phyloP scores from a whole-genome alignment of 1,140 invertebrate species.

The Heliconius eleuchia region DNA sequence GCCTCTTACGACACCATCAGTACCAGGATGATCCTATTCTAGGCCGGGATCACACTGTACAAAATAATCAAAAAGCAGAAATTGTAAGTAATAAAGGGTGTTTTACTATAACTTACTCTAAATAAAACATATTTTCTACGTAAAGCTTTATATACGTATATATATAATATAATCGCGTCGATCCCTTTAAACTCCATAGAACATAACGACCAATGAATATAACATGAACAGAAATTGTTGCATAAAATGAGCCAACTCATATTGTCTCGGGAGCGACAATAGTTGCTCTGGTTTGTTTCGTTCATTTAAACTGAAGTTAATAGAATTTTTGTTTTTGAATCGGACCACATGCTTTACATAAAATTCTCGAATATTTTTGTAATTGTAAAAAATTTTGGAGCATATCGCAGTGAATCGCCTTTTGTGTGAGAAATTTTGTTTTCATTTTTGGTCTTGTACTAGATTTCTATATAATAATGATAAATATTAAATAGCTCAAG shows the following conservation, averaged over 20 bases:
- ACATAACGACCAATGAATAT: slow-evolving; percentile 41
- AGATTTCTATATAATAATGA: not conserved
- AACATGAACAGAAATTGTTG: slow-evolving; percentile 48
- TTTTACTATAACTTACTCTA: too few relatives aligned
- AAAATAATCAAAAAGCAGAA: too few relatives aligned
- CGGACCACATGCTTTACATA: not conserved
- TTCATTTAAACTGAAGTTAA: slow-evolving; percentile 36
- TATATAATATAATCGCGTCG: not conserved
- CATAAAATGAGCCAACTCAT: slow-evolving; percentile 39
- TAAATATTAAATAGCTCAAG: too few relatives aligned
- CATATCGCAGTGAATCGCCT: not conserved
- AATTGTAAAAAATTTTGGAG: not conserved
- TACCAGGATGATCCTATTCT: too few relatives aligned
- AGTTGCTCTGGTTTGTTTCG: slow-evolving; percentile 46
- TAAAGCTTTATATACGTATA: not conserved
- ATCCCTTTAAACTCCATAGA: slow-evolving; percentile 1
- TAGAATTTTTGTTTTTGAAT: slow-evolving; percentile 38
- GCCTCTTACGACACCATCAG: too few relatives aligned
- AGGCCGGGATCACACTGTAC: too few relatives aligned
- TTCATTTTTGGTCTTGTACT: not conserved
- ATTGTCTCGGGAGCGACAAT: slow-evolving; percentile 49
- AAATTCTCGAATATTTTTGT: not conserved
- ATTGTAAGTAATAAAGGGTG: too few relatives aligned
- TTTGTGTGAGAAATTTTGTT: not conserved
- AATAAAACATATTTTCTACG: too few relatives aligned